These are phyloP conservation scores for Polymixis lichenea DNA, from an alignment of 2,888 invertebrate genomes.

Conservation along the genomic window DNA sequence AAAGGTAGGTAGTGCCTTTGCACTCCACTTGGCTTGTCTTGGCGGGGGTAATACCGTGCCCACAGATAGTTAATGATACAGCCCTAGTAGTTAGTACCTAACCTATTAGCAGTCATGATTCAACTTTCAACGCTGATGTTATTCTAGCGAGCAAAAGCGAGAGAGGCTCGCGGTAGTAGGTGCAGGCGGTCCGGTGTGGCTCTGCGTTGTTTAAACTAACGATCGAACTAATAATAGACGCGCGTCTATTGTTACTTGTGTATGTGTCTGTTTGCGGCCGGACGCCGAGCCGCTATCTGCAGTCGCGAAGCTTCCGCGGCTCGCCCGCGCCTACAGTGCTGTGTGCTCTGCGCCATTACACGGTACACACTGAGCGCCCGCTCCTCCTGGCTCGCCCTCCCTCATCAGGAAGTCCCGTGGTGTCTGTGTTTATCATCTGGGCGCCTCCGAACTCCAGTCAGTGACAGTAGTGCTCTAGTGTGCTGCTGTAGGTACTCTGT, in stretches of 20 bases:
- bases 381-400: neutral
- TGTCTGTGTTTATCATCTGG: neutral
- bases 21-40: too few species aligned
- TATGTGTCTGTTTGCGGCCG: constrained; percentile 2
- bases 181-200: neutral
- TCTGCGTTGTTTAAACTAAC: constrained; percentile 19
- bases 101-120: neutral
- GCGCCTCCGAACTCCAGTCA: too few species aligned
- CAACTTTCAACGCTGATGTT: constrained; percentile 8
- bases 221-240: constrained; percentile 33
- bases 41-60: too few species aligned
- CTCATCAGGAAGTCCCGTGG: neutral
- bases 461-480: too few species aligned
- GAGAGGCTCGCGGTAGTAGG: neutral
- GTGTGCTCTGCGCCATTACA: neutral
- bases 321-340: neutral
- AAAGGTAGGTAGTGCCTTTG: too few species aligned
- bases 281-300: constrained; percentile 27
- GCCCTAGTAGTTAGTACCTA: too few species aligned
- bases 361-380: neutral
- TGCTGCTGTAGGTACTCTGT: neutral
- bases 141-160: neutral
- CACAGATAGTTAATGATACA: too few species aligned
- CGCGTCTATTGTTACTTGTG: neutral
- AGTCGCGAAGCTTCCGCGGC: constrained; percentile 13